Evolutionary conservation across 2,113 vertebrate genomes (phyloP), one percentile per base, ranked within the genome.

Genomic region (Sardina pilchardus): DNA sequence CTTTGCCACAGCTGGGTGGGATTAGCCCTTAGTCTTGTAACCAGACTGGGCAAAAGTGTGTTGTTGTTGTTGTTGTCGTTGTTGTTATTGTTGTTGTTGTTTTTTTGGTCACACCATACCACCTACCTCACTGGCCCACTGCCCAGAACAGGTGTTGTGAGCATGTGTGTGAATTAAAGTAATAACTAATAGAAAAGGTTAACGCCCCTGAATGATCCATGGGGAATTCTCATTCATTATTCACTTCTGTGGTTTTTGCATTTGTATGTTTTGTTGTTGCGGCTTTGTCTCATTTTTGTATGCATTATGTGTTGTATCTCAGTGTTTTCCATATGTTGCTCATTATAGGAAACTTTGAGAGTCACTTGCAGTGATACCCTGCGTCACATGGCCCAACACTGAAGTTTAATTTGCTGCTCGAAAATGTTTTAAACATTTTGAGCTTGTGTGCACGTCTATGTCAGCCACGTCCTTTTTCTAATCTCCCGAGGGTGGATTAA

Each of bases 11-110:
- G 89, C 89, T 87, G 90, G 43, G 85, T 83, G 59, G 92, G 92
- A 92, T 93, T 93, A 91, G 47, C 88, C 89, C 90, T 89, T 30
- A 71, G 90, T 87, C 85, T 90, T 92, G 93, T 94, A 93, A 92
- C 91, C 89, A 92, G 90, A 92, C 89, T 89, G 88, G 90, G 88
- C 89, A 87, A 91, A 91, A 87, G 75, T 89, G 90, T 83, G 89
- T 89, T 89, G 88, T 84, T 89, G 82, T 91, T 90, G 88, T 75
- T 36, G 71, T 78, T 78, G 71, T 84, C 87, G 82, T 91, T 90
- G 88, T 75, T 36, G 71, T 78, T 78, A 34, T 78, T 78, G 88
- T 86, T 89, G 50, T 91, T 89, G 89, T 63, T 63, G 59, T 63
- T 71, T 10, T 71, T 71, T 12, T 78, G 30, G 34, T 78, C 5